A percentile compares a stretch with the other conserved stretches of the same genome.
Evolutionary conservation across 2,888 invertebrate genomes (phyloP).

Genomic region (Acheta domesticus): DNA sequence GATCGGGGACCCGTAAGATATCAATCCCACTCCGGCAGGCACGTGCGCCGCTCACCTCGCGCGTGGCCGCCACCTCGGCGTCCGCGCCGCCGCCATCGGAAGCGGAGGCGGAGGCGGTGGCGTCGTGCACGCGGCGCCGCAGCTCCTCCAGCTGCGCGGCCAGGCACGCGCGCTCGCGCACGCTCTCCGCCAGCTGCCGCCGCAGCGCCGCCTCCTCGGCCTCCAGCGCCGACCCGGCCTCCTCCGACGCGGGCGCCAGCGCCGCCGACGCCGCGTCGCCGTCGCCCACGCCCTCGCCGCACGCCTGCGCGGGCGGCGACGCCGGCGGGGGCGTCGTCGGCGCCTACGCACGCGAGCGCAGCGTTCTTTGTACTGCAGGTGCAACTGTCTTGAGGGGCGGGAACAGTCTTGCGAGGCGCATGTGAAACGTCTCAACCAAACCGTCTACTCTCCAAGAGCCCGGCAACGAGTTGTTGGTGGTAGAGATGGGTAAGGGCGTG

Average conservation of each 20-base stretch:
- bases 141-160: constrained; percentile 35
- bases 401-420: not conserved
- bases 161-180: constrained; percentile 44
- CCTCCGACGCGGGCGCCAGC: not conserved
- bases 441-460: not conserved
- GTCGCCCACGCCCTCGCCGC: not conserved
- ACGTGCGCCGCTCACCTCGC: not conserved
- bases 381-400: not conserved
- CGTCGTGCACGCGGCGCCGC: constrained; percentile 32
- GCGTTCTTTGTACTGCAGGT: not conserved
- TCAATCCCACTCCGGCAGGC: constrained; percentile 36
- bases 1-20: too few relatives aligned
- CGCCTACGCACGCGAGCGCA: not conserved
- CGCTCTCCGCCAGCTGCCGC: constrained; percentile 42
- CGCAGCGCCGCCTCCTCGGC: constrained; percentile 36
- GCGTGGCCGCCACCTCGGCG: not conserved
- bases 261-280: not conserved
- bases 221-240: not conserved
- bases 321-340: not conserved
- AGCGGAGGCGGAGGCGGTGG: not conserved
- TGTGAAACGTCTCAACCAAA: not conserved
- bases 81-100: not conserved
- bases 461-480: too few relatives aligned
- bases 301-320: not conserved
- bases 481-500: too few relatives aligned